Evolutionary conservation across 2,888 invertebrate species (phyloP).

Genomic region (Morpho helenor): DNA sequence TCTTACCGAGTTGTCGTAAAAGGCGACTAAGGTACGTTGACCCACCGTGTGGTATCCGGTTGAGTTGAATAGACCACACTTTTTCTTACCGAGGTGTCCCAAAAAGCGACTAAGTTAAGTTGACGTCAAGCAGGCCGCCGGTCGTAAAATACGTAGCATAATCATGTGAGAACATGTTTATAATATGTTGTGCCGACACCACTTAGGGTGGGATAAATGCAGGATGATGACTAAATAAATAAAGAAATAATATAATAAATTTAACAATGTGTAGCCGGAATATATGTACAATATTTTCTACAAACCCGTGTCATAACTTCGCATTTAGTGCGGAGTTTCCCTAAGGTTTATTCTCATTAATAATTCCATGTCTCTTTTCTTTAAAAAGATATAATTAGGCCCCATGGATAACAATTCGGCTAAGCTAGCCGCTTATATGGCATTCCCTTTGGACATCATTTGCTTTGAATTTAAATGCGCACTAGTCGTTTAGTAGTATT

Average conservation of each 20-base stretch:
- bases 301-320: constrained; percentile 25
- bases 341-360: constrained; percentile 45
- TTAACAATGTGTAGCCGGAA: neutral
- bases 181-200: too few relatives aligned
- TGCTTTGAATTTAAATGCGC: constrained; percentile 40
- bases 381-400: constrained; percentile 65
- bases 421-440: constrained; percentile 41
- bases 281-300: constrained; percentile 32
- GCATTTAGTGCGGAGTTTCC: constrained; percentile 31
- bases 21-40: too few relatives aligned
- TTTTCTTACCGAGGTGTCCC: too few relatives aligned
- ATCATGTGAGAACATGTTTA: too few relatives aligned
- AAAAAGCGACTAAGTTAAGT: too few relatives aligned
- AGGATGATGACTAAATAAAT: too few relatives aligned
- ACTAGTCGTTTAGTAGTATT: constrained; percentile 30
- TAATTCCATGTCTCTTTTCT: constrained; percentile 48
- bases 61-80: too few relatives aligned
- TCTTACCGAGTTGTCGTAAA: too few relatives aligned
- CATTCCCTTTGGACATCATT: constrained; percentile 49
- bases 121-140: too few relatives aligned
- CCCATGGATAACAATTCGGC: constrained; percentile 56
- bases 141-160: too few relatives aligned
- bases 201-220: too few relatives aligned
- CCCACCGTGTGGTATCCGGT: too few relatives aligned
- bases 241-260: neutral